These are phyloP conservation scores for Allygus modestus DNA, from an alignment of 2,888 invertebrate genomes.

Conservation along the genomic window DNA sequence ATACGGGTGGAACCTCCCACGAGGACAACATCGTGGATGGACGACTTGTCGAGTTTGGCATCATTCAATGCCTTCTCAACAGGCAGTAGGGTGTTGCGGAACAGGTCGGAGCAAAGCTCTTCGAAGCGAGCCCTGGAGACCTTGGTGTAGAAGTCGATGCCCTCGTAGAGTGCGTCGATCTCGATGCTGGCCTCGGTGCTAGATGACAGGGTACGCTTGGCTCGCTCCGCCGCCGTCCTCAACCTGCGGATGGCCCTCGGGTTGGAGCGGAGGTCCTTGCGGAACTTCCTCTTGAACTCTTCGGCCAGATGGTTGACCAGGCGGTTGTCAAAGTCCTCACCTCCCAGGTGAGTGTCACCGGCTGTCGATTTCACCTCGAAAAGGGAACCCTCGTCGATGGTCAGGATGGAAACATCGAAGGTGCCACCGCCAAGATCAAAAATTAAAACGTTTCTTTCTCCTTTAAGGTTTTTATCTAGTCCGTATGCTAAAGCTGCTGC, in stretches of 20 bases:
- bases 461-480: conserved; percentile 74
- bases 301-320: conserved; percentile 79
- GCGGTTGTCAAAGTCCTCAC: conserved; percentile 81
- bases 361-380: conserved; percentile 86
- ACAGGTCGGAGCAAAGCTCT: conserved; percentile 84
- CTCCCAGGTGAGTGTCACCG: conserved; percentile 90
- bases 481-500: conserved; percentile 93
- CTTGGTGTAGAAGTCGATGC: conserved; percentile 80
- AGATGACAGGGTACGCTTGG: conserved; percentile 76
- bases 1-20: conserved; percentile 90
- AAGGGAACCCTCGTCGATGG: conserved; percentile 79
- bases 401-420: conserved; percentile 91
- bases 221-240: conserved; percentile 77
- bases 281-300: conserved; percentile 77
- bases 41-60: conserved; percentile 86
- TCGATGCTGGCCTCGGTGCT: conserved; percentile 77
- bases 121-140: conserved; percentile 87
- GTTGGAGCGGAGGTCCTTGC: conserved; percentile 75
- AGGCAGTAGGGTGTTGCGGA: conserved; percentile 84
- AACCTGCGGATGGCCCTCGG: conserved; percentile 75
- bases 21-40: conserved; percentile 87
- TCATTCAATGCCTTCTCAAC: conserved; percentile 88
- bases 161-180: conserved; percentile 76
- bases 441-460: conserved; percentile 82
- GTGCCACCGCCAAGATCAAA: conserved; percentile 76